A percentile compares a stretch with the other conserved stretches of the same genome.
Conservation (phyloP, 2,888 invertebrate species). For the Volucella inflata region DNA sequence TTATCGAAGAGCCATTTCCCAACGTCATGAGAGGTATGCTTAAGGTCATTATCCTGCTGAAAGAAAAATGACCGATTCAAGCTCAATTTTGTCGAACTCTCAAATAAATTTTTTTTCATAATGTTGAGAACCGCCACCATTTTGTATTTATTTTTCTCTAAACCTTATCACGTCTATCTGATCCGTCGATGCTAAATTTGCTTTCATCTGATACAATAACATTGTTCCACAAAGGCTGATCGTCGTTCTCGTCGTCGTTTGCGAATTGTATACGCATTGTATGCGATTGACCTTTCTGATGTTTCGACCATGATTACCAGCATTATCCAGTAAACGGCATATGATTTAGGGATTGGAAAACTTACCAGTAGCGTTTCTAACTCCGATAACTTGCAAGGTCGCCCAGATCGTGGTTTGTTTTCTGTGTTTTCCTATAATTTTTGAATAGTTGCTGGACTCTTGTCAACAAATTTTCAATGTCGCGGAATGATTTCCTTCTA, state of each 20-base stretch:
- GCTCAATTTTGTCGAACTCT: background rate
- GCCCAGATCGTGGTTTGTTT: background rate
- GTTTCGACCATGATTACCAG: conserved; percentile 7
- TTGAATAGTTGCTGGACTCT: conserved; percentile 10
- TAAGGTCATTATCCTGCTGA: background rate
- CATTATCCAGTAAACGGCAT: too few species aligned
- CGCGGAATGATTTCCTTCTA: background rate
- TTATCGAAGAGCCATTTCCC: background rate
- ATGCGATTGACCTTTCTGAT: background rate
- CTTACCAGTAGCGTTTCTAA: conserved; percentile 2
- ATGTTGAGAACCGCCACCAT: background rate
- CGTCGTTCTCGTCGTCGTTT: background rate
- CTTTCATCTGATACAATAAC: conserved; percentile 48
- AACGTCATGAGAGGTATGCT: background rate
- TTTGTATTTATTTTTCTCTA: conserved; percentile 20
- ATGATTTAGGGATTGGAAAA: conserved; percentile 5
- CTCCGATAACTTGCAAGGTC: background rate
- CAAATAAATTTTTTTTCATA: background rate
- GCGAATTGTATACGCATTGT: background rate
- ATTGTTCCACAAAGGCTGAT: conserved; percentile 11
- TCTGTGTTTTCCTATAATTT: background rate
- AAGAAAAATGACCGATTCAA: background rate
- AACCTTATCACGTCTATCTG: conserved; percentile 27
- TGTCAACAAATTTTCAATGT: background rate
- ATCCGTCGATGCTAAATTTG: conserved; percentile 42